Evolutionary conservation across 2,113 vertebrate genomes (phyloP).

Genomic region (Setophaga coronata): DNA sequence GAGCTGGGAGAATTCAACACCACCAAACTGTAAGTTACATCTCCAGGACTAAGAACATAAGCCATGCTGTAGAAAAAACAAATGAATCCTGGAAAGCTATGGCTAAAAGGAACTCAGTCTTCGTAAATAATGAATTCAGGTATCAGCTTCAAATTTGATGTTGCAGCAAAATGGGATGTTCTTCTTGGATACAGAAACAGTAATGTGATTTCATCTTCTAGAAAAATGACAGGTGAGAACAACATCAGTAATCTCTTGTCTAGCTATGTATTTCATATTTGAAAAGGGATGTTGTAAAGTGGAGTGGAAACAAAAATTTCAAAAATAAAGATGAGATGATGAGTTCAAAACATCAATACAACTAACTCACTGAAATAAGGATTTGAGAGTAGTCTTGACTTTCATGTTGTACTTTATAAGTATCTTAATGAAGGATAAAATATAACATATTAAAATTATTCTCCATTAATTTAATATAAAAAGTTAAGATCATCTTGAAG

Average conservation of each 20-base stretch:
- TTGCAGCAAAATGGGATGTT: background rate
- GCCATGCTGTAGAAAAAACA: background rate
- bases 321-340: background rate
- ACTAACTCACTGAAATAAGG: background rate
- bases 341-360: background rate
- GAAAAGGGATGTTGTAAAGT: background rate
- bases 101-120: background rate
- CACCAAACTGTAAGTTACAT: background rate
- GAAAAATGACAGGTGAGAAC: background rate
- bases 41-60: background rate
- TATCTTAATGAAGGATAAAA: background rate
- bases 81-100: background rate
- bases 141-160: background rate
- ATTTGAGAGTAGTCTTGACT: background rate
- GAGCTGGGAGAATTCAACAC: background rate
- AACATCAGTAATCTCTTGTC: background rate
- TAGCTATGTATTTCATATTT: background rate
- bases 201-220: background rate
- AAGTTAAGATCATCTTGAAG: background rate
- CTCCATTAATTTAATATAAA: background rate
- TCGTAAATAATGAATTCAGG: background rate
- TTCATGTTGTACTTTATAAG: background rate
- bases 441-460: background rate
- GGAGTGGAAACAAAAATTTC: background rate
- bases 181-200: background rate